Evolutionary conservation across 2,113 vertebrate genomes (phyloP).

Genomic region (Sphyrna mokarran): DNA sequence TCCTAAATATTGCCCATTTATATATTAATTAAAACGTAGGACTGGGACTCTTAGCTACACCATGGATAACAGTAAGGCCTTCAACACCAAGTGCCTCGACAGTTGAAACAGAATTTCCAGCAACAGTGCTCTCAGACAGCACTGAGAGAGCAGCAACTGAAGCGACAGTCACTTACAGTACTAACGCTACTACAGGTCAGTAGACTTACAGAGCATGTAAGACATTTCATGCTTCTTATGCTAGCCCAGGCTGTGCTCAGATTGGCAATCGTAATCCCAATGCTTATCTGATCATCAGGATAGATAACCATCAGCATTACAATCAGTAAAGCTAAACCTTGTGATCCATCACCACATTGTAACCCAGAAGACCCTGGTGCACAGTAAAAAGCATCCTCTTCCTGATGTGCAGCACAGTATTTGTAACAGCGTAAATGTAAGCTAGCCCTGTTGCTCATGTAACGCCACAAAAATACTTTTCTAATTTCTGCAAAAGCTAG

Average conservation of each 20-base stretch:
- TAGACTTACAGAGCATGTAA: not conserved
- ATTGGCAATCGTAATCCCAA: not conserved
- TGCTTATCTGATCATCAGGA: not conserved
- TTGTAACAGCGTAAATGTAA: not conserved
- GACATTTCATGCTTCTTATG: constrained; percentile 1
- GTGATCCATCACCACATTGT: too few species aligned
- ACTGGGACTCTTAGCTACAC: constrained; percentile 1
- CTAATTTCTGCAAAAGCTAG: not conserved
- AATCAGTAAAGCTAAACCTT: not conserved
- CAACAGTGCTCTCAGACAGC: not conserved
- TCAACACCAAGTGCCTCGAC: not conserved
- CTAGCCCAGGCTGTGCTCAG: not conserved
- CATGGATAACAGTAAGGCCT: constrained; percentile 16
- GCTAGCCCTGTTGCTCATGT: not conserved
- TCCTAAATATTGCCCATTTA: constrained; percentile 12
- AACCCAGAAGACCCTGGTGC: not conserved
- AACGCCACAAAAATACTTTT: not conserved
- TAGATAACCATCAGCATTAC: not conserved
- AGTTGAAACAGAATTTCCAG: not conserved
- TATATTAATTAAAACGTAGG: constrained; percentile 33
- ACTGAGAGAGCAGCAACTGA: not conserved
- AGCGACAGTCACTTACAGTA: constrained; percentile 1
- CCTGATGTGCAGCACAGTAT: not conserved
- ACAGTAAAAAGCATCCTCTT: not conserved
- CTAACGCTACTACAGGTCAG: constrained; percentile 16